A percentile compares a stretch with the other conserved stretches of the same genome.
Evolutionary conservation across 64 coral and sea anemone genomes (phyloP).

Genomic region (Stichodactyla mertensii): DNA sequence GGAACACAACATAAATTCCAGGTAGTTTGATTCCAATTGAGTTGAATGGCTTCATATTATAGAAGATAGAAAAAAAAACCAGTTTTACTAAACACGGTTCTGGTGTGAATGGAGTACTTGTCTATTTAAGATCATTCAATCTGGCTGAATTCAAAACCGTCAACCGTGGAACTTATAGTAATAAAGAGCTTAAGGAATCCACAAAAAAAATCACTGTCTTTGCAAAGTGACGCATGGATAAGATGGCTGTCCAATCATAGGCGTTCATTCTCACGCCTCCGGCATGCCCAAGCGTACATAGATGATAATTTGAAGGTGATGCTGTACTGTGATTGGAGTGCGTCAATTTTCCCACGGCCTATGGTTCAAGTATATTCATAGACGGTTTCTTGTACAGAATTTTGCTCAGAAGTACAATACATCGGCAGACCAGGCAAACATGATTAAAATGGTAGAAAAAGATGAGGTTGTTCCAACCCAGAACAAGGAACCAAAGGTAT

Average conservation of each 20-base stretch:
- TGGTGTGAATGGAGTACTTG: no score
- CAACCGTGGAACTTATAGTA: neutral
- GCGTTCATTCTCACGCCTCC: neutral
- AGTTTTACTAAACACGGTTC: no score
- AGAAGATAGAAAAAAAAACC: no score
- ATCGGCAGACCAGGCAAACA: neutral
- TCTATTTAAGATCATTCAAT: neutral
- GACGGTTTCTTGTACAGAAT: neutral
- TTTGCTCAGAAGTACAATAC: neutral
- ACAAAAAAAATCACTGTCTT: neutral
- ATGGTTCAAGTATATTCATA: neutral
- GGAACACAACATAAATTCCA: no score
- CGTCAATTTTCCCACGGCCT: conserved; percentile 4
- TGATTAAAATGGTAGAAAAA: neutral
- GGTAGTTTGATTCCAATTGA: no score
- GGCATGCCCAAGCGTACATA: neutral
- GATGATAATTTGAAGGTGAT: neutral
- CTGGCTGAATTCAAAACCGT: neutral
- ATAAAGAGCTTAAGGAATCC: neutral
- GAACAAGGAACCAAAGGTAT: neutral
- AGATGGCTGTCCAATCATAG: neutral
- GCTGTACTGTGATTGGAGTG: neutral
- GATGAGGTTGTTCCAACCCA: neutral
- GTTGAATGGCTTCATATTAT: no score
- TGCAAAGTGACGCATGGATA: neutral